These are phyloP conservation scores for Lampris megalopsis DNA, from an alignment of 2,113 vertebrate genomes.

Conservation along the genomic window DNA sequence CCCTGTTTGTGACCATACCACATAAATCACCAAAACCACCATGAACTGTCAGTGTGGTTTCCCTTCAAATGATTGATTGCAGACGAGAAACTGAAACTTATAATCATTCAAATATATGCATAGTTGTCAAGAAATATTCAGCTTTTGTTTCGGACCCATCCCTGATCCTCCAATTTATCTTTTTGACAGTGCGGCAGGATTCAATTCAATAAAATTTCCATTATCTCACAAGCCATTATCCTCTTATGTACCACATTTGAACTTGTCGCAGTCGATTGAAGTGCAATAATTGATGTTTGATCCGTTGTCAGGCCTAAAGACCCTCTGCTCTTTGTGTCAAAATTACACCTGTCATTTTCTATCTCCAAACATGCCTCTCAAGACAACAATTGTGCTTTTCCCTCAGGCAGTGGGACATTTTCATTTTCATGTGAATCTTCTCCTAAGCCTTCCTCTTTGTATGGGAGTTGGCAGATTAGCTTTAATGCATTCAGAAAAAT, in stretches of 20 bases:
- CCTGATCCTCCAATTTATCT: conserved; percentile 81
- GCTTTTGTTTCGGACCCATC: conserved; percentile 53
- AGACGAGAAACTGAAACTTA: conserved; percentile 47
- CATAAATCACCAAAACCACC: background rate
- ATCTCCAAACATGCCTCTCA: conserved; percentile 74
- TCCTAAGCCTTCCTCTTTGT: background rate
- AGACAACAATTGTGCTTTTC: conserved; percentile 50
- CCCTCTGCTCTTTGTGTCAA: conserved; percentile 65
- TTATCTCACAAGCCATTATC: conserved; percentile 78
- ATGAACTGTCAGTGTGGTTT: background rate
- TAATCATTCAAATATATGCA: conserved; percentile 72
- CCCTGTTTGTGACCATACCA: background rate
- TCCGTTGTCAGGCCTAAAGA: conserved; percentile 57
- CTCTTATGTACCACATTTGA: conserved; percentile 73
- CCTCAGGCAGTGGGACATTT: conserved; percentile 55
- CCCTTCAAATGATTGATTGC: conserved; percentile 69
- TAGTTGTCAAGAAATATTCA: conserved; percentile 69
- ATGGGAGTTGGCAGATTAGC: background rate
- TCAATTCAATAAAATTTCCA: conserved; percentile 65
- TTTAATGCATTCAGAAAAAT: too few relatives aligned
- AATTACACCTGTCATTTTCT: conserved; percentile 83
- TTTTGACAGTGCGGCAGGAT: conserved; percentile 74
- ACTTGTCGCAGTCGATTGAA: conserved; percentile 79
- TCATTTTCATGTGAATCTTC: conserved; percentile 48
- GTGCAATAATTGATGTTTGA: conserved; percentile 77